Evolutionary conservation across 2,113 vertebrate species (phyloP), one percentile per base, ranked within the genome.

Genomic region (Ceyx cyanopectus): DNA sequence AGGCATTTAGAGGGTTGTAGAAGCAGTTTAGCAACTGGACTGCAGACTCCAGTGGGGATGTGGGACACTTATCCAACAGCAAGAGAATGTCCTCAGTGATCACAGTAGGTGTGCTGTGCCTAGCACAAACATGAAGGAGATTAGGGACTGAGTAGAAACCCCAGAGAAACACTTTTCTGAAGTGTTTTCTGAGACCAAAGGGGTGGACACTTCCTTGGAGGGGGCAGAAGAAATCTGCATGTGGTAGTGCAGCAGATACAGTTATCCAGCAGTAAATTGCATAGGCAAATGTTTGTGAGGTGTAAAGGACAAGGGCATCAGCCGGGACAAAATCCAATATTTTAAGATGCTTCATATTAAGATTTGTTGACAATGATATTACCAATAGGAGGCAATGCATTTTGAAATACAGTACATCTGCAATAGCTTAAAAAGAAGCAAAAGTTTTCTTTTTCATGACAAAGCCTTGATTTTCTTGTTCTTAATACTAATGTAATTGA

Each of bases 391-490:
- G 41, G 46, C 6, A 76, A 69, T 37, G n/a, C 65, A 12, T 77
- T 92, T 73, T 87, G 30, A 70, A 87, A 48, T 46, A 40, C 7
- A 45, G 9, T 34, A 67, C 4, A n/a, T 27, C 51, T 67, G 10
- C 21, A 51, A 12, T 63, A 17, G n/a, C 43, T 73, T 85, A 63
- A 74, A 68, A 10, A 56, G 61, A 67, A 80, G 32, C 6, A 80
- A 74, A 72, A 12, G 4, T 48, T 60, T 85, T 85, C 8, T 73
- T 85, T 86, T 80, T 48, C 45, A 80, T 48, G n/a, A n/a, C 18
- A 89, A 77, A 86, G 15, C 17, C 75, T 68, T 69, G 6, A 29
- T 89, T 95, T 92, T 91, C 34, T 74, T 93, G 15, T 41, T 72
- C 37, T 53, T 63, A 32, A 81, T 74, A 62, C 14, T 60, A 67